phyloP scores from a whole-genome alignment of 2,888 invertebrate species.

The Oscheius myriophilus region DNA sequence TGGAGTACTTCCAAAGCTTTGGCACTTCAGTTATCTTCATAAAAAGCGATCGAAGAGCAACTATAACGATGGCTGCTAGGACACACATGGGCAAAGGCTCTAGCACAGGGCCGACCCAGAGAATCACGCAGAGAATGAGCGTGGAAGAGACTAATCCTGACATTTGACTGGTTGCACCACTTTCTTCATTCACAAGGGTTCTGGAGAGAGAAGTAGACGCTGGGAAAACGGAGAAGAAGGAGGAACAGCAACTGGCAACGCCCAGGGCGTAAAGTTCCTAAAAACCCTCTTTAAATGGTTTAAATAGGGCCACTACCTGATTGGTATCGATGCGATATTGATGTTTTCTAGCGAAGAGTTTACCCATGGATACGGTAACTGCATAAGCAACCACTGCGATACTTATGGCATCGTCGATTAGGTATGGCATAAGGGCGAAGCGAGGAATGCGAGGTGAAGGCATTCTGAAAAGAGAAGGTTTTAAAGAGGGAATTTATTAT shows the following conservation, averaged over 20 bases:
- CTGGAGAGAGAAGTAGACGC: constrained; percentile 53
- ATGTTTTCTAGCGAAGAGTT: constrained; percentile 73
- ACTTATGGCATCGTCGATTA: constrained; percentile 75
- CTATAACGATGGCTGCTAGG: constrained; percentile 72
- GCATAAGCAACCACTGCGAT: constrained; percentile 74
- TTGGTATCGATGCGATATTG: constrained; percentile 73
- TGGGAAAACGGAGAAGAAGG: constrained; percentile 71
- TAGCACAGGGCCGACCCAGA: constrained; percentile 88
- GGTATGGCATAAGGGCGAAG: constrained; percentile 49
- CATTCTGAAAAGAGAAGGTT: constrained; percentile 50
- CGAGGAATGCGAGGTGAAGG: constrained; percentile 66
- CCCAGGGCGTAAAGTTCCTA: constrained; percentile 63
- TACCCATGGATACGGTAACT: constrained; percentile 74
- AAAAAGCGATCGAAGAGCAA: constrained; percentile 72
- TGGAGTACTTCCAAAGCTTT: constrained; percentile 82
- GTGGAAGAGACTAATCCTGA: constrained; percentile 83
- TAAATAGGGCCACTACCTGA: constrained; percentile 69
- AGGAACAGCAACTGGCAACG: constrained; percentile 78
- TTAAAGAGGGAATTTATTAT: not conserved
- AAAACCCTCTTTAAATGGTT: not conserved
- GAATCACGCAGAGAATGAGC: constrained; percentile 81
- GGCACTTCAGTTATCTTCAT: constrained; percentile 80
- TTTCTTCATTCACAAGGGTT: constrained; percentile 53
- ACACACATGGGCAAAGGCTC: constrained; percentile 80
- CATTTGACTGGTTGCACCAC: constrained; percentile 72